Evolutionary conservation across 2,113 vertebrate genomes (phyloP).

Genomic region (Phylloscopus trochilus): DNA sequence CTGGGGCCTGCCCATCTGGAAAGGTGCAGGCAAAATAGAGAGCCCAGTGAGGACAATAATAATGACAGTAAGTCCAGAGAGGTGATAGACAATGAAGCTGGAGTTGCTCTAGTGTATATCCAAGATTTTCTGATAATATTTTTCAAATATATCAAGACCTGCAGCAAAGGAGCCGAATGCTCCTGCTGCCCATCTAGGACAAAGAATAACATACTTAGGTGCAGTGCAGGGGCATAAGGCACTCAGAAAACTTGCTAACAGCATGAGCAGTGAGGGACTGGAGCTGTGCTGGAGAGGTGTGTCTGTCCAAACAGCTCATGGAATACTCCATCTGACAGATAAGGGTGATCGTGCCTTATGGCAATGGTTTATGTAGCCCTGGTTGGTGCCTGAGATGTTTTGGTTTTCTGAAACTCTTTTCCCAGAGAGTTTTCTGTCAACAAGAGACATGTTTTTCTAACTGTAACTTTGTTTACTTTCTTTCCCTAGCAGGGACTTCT

Average conservation of each 20-base stretch:
- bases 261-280: neutral
- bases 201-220: neutral
- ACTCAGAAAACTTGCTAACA: neutral
- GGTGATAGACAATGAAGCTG: neutral
- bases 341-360: accelerated
- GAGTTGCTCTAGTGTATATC: neutral
- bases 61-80: neutral
- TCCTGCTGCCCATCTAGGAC: neutral
- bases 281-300: neutral
- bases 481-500: too few relatives aligned
- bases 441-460: too few relatives aligned
- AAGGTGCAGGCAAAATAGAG: neutral
- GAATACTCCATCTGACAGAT: neutral
- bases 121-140: neutral
- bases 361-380: neutral
- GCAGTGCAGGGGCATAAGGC: neutral
- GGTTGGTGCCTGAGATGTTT: too few relatives aligned
- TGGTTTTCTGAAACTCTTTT: too few relatives aligned
- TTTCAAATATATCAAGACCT: neutral
- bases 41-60: neutral
- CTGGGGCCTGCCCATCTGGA: neutral
- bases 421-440: too few relatives aligned
- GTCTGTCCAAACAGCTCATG: neutral
- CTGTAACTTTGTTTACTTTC: too few relatives aligned
- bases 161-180: neutral